Evolutionary conservation across 2,113 vertebrate species (phyloP), one percentile per base, ranked within the genome.

Genomic region (Myrmecophaga tridactyla): DNA sequence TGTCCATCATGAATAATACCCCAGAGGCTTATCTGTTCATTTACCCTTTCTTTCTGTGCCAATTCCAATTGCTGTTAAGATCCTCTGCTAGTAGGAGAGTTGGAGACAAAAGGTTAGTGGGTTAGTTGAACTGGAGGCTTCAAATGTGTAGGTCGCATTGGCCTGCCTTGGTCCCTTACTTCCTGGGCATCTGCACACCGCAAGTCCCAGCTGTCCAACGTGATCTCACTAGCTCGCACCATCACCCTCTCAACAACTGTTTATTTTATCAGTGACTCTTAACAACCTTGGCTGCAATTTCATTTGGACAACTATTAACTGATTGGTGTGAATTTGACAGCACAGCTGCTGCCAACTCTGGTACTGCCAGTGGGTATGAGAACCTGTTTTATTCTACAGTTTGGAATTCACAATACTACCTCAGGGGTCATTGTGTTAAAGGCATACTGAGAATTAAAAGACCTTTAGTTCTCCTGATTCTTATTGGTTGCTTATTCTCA

Each of bases 261-360:
- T 90, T 46, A 53, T 90, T 92, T 82, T 63, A 63, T 78, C 91
- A 53, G n/a, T 56, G 80, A 67, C 69, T 84, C 63, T 11, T 48
- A 67, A 51, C 76, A 94, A 43, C 83, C 48, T 91, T 85, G 89
- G 80, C 75, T 73, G 84, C 43, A 77, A 1, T 88, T 56, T n/a
- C 78, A 90, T 94, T 88, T 94, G 84, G 72, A 90, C 86, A 93
- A 51, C 80, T 85, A 94, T 53, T 97, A 65, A 90, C 92, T 9
- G 51, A 87, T 77, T 31, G 72, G 48, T 77, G 92, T 82, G 81
- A 84, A 39, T 84, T 80, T 72, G 91, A 94, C 3, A 34, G 70
- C 31, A 29, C 43, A 81, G 80, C 95, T 93, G 63, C 80, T 58
- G 70, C 63, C 76, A 60, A 1, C 41, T 51, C 89, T 0, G 3